phyloP scores from a whole-genome alignment of 2,888 invertebrate species.

The Nomada fabriciana region DNA sequence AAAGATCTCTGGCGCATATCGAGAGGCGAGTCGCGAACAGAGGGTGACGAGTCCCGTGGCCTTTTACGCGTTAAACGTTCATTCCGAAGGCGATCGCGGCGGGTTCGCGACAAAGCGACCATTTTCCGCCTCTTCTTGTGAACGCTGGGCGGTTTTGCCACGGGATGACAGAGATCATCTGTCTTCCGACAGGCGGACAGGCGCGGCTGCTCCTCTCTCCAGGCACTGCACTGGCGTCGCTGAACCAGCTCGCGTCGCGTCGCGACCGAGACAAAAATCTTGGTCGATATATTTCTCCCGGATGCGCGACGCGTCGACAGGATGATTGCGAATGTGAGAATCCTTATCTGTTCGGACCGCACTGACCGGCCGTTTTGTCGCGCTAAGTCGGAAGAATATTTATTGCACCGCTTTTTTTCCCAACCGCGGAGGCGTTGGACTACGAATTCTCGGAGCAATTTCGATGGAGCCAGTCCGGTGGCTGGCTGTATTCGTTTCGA shows the following conservation, averaged over 20 bases:
- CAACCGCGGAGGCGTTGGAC: constrained; percentile 12
- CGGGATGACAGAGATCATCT: constrained; percentile 64
- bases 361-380: constrained; percentile 46
- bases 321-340: constrained; percentile 55
- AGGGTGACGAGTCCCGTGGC: constrained; percentile 36
- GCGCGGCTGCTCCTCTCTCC: constrained; percentile 29
- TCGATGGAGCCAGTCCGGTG: not conserved
- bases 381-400: constrained; percentile 53
- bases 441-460: not conserved
- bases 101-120: constrained; percentile 65
- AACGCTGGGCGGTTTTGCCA: constrained; percentile 54
- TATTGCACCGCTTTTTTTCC: constrained; percentile 35
- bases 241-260: constrained; percentile 41
- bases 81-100: constrained; percentile 60
- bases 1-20: constrained; percentile 55
- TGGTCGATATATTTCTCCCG: constrained; percentile 58
- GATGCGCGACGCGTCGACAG: constrained; percentile 48
- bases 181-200: constrained; percentile 69
- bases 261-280: constrained; percentile 62
- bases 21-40: constrained; percentile 32
- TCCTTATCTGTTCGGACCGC: constrained; percentile 47
- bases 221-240: constrained; percentile 37
- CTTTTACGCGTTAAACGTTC: constrained; percentile 71
- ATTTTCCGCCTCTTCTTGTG: constrained; percentile 68
- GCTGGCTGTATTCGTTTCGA: too few species aligned